phyloP scores from a whole-genome alignment of 2,888 invertebrate species.

The Yponomeuta plumbellus region DNA sequence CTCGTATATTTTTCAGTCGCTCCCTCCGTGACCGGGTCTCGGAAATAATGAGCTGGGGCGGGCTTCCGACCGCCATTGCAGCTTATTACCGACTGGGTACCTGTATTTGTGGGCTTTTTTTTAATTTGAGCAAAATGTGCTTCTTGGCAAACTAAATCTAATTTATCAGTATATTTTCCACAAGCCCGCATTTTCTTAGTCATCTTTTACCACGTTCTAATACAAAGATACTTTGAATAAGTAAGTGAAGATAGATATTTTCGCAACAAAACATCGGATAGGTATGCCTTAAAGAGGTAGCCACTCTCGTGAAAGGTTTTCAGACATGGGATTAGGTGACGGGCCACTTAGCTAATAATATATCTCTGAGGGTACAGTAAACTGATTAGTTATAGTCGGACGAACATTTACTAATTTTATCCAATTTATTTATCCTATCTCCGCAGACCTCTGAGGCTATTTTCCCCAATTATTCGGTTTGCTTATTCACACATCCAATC shows the following conservation, averaged over 20 bases:
- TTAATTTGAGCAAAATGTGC: background rate
- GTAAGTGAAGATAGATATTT: background rate
- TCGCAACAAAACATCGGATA: background rate
- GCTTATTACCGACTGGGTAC: background rate
- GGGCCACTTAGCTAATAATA: slow-evolving; percentile 8
- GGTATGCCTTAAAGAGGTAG: background rate
- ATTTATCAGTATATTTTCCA: background rate
- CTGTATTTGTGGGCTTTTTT: background rate
- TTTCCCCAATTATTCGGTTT: slow-evolving; percentile 11
- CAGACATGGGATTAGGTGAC: slow-evolving; percentile 1
- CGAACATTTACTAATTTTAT: slow-evolving; percentile 21
- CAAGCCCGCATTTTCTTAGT: too few relatives aligned
- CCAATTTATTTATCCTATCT: slow-evolving; percentile 12
- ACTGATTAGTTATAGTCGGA: slow-evolving; percentile 22
- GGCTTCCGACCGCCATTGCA: background rate
- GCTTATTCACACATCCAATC: slow-evolving; percentile 9
- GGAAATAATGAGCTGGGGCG: background rate
- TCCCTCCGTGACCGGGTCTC: background rate
- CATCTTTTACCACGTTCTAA: too few relatives aligned
- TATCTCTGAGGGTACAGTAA: slow-evolving; percentile 14
- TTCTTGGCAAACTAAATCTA: background rate
- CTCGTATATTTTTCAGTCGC: background rate
- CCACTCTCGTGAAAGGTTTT: background rate
- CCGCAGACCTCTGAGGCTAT: slow-evolving; percentile 1
- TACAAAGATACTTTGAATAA: background rate